A percentile compares a stretch with the other conserved stretches of the same genome.
Conservation (phyloP, 1,140 invertebrate genomes). For the Stegodyphus mimosarum region DNA sequence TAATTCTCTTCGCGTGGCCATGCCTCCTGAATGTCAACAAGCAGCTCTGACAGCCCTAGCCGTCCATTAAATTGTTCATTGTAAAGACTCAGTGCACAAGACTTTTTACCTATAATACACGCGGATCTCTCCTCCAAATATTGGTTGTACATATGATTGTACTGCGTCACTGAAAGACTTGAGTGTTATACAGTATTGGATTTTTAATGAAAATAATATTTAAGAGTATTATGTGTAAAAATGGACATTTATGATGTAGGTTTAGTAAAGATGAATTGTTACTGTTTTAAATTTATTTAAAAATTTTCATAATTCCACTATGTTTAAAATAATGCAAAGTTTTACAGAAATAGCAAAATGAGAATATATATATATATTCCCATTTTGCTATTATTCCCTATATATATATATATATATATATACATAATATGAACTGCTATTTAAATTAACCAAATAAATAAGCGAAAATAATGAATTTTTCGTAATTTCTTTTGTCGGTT, state of each 20-base stretch:
- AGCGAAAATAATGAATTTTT: too few relatives aligned
- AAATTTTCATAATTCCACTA: too few relatives aligned
- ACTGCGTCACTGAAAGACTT: too few relatives aligned
- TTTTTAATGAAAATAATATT: conserved; percentile 17
- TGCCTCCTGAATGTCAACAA: conserved; percentile 60
- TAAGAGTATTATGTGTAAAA: conserved; percentile 18
- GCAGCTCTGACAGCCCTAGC: conserved; percentile 39
- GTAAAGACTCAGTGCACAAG: conserved; percentile 29
- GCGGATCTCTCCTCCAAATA: neutral
- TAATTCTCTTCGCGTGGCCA: conserved; percentile 50
- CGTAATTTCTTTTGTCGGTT: too few relatives aligned
- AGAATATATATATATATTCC: too few relatives aligned
- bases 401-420: too few relatives aligned
- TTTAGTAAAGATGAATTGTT: conserved; percentile 37
- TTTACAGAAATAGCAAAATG: too few relatives aligned
- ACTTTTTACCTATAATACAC: conserved; percentile 23
- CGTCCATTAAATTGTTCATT: conserved; percentile 51
- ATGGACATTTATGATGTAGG: conserved; percentile 16
- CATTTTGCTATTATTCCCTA: too few relatives aligned
- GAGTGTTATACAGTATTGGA: neutral
- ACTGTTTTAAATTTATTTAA: conserved; percentile 9
- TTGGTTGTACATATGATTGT: neutral
- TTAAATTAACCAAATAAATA: too few relatives aligned
- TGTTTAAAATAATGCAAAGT: too few relatives aligned
- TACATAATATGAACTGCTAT: too few relatives aligned